Percentiles rank a stretch among this genome's conserved stretches.
These are phyloP conservation scores for Tetragnatha montana DNA, from an alignment of 2,888 invertebrate species.

Conservation along the genomic window DNA sequence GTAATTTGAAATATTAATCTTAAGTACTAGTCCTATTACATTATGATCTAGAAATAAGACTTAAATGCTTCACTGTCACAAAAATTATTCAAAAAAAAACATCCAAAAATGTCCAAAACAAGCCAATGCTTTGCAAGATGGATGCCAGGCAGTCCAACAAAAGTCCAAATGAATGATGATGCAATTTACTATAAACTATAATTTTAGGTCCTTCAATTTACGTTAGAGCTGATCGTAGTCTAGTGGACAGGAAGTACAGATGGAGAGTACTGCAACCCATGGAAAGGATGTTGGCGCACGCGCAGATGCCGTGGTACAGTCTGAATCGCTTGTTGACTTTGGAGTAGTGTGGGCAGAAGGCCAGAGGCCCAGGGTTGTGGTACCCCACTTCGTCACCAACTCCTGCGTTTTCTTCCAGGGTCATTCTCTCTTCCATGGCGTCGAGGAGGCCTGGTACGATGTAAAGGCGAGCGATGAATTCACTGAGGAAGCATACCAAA, in stretches of 20 bases:
- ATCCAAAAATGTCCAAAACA: background rate
- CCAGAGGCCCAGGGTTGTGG: conserved; percentile 82
- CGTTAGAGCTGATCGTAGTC: conserved; percentile 74
- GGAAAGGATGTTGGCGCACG: conserved; percentile 86
- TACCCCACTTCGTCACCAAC: conserved; percentile 79
- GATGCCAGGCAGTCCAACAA: background rate
- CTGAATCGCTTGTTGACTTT: conserved; percentile 85
- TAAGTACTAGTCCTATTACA: too few relatives aligned
- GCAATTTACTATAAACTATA: conserved; percentile 23
- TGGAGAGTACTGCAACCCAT: conserved; percentile 83
- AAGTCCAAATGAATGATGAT: conserved; percentile 31
- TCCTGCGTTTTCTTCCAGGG: conserved; percentile 80
- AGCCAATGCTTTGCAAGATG: background rate
- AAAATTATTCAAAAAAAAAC: too few relatives aligned
- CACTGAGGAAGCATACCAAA: conserved; percentile 83
- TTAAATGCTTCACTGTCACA: too few relatives aligned
- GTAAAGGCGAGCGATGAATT: conserved; percentile 85
- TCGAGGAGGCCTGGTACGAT: conserved; percentile 85
- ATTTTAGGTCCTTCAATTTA: conserved; percentile 15
- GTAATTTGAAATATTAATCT: too few relatives aligned
- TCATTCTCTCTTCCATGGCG: conserved; percentile 85
- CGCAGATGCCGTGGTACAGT: conserved; percentile 85
- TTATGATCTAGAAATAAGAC: too few relatives aligned
- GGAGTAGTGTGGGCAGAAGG: conserved; percentile 87
- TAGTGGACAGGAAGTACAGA: conserved; percentile 81